Base-by-base conservation (phyloP, 2,113 vertebrate species). In the Prolemur simus region DNA sequence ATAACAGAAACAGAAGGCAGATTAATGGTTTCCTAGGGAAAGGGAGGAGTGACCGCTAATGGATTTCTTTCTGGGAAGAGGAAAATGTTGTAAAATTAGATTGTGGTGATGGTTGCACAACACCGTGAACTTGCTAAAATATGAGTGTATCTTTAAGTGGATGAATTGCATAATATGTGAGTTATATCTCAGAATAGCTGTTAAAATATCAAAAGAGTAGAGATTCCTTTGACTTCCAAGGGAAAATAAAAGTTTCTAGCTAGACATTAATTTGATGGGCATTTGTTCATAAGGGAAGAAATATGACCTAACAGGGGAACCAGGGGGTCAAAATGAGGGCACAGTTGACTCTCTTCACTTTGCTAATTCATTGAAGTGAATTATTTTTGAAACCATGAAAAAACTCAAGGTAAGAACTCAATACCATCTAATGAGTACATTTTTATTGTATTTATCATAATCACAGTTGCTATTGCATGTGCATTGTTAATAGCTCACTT, bases 361-460 rank as follows among this genome's bases (percentile, higher is more conserved):
- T 54, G 52, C 21, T 87, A 92, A 60, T 92, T 95, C 69, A 84
- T 90, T 80, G 77, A 89, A 93, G 68, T 81, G 29, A 95, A 21
- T 66, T 78, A 93, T 52, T 74, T 78, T 81, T 14, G 58, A 92
- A 88, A n/a, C 23, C 20, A 76, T 69, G 74, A 87, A 76, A 73
- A 76, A 76, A 47, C 42, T 76, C 73, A 76, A 76, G 15, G 68
- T 71, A 71, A 71, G 73, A 76, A 74, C 81, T 94, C 68, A 87
- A 39, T 82, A 80, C 68, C n/a, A 80, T 87, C 64, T 94, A 96
- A 89, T 82, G 91, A 94, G 88, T 88, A 94, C 54, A 91, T 84
- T 96, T 93, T 71, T 58, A 91, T 96, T 93, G 73, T 95, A 87
- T 95, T 95, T 95, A 92, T 95, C 45, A 96, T 92, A 89, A 95